A percentile compares a stretch with the other conserved stretches of the same genome.
Conservation (phyloP, 2,888 invertebrate genomes). For the Diarsia mendica region DNA sequence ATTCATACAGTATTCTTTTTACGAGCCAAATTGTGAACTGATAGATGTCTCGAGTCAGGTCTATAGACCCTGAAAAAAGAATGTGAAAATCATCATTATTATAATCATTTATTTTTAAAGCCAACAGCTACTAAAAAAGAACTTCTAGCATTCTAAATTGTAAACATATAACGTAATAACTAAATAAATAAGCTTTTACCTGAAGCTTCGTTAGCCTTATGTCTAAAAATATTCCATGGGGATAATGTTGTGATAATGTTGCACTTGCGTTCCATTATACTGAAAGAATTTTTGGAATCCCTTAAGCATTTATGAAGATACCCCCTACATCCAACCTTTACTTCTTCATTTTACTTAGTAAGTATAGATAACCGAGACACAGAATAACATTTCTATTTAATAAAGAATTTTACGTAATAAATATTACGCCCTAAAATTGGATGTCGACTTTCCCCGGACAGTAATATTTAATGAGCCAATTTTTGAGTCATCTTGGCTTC, state of each 20-base stretch:
- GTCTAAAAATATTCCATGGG: background rate
- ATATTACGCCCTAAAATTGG: background rate
- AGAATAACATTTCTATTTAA: background rate
- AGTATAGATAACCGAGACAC: background rate
- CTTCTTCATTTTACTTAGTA: background rate
- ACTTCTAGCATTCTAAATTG: too few relatives aligned
- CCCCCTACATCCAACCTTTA: background rate
- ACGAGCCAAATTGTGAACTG: too few relatives aligned
- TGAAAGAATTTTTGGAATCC: too few relatives aligned
- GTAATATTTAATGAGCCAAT: conserved; percentile 38
- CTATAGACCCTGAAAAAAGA: background rate
- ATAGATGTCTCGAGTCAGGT: background rate
- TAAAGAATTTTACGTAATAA: background rate
- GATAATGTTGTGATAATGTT: background rate
- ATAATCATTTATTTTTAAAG: background rate
- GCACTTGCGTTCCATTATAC: background rate
- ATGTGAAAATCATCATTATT: background rate
- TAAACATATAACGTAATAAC: too few relatives aligned
- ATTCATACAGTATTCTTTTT: too few relatives aligned
- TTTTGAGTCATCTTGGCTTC: conserved; percentile 22
- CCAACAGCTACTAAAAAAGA: too few relatives aligned
- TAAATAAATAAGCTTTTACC: too few relatives aligned
- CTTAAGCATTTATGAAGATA: background rate
- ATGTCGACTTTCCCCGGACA: background rate
- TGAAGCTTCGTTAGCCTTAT: background rate